Conservation (phyloP, 2,113 vertebrate species). For the Tetrax tetrax region DNA sequence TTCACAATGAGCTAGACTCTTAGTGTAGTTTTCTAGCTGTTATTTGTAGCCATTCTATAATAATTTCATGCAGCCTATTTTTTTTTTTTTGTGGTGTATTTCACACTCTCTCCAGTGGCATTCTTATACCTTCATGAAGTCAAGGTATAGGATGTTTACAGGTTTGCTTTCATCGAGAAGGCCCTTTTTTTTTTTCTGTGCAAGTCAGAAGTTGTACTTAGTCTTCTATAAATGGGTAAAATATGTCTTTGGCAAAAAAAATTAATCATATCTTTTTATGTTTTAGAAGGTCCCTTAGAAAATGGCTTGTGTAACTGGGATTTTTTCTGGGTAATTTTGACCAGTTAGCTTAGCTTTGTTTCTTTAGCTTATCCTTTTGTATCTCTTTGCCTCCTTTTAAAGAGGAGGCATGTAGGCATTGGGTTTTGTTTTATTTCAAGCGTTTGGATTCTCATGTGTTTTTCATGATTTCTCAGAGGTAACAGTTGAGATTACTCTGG, state of each 20-base stretch:
- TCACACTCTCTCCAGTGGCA: not conserved
- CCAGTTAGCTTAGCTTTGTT: not conserved
- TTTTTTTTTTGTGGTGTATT: not conserved
- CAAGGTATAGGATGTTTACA: not conserved
- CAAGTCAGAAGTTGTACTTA: not conserved
- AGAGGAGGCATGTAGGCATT: not conserved
- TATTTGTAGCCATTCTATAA: not conserved
- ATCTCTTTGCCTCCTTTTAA: not conserved
- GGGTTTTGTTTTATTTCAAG: not conserved
- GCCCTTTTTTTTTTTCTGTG: not conserved
- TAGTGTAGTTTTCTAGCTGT: not conserved
- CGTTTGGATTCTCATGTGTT: not conserved
- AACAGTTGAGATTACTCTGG: not conserved
- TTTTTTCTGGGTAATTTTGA: not conserved
- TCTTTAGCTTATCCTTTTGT: not conserved
- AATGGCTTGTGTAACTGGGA: not conserved
- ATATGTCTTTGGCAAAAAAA: not conserved
- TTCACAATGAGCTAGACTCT: not conserved
- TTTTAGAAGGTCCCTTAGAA: not conserved
- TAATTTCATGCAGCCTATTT: not conserved
- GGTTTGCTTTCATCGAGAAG: not conserved
- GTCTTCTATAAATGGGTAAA: not conserved
- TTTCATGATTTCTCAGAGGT: not conserved
- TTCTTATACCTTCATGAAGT: not conserved
- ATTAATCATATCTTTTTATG: not conserved